Evolutionary conservation across 2,113 vertebrate genomes (phyloP).

Genomic region (Zosterops lateralis): DNA sequence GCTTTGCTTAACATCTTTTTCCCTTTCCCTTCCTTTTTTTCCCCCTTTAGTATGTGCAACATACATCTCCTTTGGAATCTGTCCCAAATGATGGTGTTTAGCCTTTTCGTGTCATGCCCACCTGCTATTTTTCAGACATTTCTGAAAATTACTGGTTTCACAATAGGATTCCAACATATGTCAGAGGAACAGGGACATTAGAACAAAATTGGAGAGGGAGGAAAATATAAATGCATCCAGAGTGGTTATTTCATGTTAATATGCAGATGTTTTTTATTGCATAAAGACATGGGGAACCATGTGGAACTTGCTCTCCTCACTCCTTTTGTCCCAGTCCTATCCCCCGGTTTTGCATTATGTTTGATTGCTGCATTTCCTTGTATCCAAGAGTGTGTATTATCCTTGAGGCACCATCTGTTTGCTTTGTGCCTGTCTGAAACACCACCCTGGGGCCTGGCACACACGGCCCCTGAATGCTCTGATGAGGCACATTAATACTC

Average conservation of each 20-base stretch:
- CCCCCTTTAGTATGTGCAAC: background rate
- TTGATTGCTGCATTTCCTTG: background rate
- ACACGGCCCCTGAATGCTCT: background rate
- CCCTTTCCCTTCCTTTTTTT: background rate
- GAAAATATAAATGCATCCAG: background rate
- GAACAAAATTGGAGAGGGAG: background rate
- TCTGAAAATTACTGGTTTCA: constrained; percentile 42
- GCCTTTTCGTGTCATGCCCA: background rate
- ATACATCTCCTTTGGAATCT: background rate
- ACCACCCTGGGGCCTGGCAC: constrained; percentile 7
- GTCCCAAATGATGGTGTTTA: background rate
- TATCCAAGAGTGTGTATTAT: background rate
- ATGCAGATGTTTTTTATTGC: constrained; percentile 18
- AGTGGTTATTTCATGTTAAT: constrained; percentile 57
- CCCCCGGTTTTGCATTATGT: background rate
- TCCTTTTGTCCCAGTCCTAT: background rate
- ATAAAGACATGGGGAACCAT: background rate
- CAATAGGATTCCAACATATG: constrained; percentile 9
- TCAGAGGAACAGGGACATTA: background rate
- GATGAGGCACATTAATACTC: background rate
- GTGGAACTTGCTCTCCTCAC: background rate
- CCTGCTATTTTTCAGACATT: constrained; percentile 35
- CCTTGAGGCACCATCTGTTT: constrained; percentile 32
- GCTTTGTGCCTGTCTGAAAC: background rate
- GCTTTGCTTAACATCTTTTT: background rate